Base-by-base conservation (phyloP, 2,888 invertebrate species). In the Lacanobia oleracea region DNA sequence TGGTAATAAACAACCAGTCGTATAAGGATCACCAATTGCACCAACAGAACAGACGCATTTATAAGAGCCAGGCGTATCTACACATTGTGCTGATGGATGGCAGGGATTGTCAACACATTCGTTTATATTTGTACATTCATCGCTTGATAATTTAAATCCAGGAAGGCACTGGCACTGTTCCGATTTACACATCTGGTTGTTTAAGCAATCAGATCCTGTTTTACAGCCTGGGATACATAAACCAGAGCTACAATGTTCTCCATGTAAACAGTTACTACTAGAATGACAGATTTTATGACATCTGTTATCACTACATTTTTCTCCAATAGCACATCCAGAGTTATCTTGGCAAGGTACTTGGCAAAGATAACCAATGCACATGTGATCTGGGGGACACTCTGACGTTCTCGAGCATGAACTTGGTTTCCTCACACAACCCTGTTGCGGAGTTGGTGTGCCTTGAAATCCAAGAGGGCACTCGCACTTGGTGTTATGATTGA, bases 231-330 rank as follows among this genome's bases (percentile, higher is more conserved):
- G 97, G 88, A 98, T 97, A 88, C 99, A 99, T 56, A 97, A 96
- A 67, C 98, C 98, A 77, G 97, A 97, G 81, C 97, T 97, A 86
- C 99, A 99, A 73, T 99, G 97, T 95, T 99, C 99, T 63, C 99
- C 99, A 3, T 98, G 98, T 86, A 98, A 96, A 88, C 99, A 99
- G 89, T 99, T 99, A 88, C 98, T 98, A 90, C 98, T 98, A 14
- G 98, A 97, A 89, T 98, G 98, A 90, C 99, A 99, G 50, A 98
- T 97, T 95, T 98, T 98, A 27, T 97, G 97, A 88, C 98, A 99
- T 80, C 97, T 96, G 81, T 97, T 97, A 85, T 98, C 97, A 75
- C 97, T 97, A 88, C 99, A 99, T 76, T 98, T 97, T 94, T 99
- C 99, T 18, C 98, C 98, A 56, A 97, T 97, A 0, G 98, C 98